Conservation (phyloP, 2,888 invertebrate species). For the Cylindroiulus punctatus region DNA sequence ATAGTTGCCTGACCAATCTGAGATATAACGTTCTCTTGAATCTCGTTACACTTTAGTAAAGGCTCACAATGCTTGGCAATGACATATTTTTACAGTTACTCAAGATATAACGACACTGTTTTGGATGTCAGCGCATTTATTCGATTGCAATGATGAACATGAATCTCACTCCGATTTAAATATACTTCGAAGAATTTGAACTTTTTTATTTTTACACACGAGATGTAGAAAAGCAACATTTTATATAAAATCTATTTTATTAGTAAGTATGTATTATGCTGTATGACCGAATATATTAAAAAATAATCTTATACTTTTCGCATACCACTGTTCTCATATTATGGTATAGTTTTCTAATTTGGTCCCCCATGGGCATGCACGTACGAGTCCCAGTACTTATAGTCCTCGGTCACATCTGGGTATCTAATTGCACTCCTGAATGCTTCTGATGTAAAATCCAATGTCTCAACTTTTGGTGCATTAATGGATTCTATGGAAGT, state of each 20-base stretch:
- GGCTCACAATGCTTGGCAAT: background rate
- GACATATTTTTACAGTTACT: background rate
- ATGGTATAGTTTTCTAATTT: no score
- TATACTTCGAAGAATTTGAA: background rate
- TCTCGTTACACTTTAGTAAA: background rate
- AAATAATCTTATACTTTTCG: background rate
- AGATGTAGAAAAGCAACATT: background rate
- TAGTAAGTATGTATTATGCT: conserved; percentile 4
- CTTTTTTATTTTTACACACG: background rate
- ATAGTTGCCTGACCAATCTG: background rate
- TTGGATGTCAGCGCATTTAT: background rate
- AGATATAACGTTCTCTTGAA: background rate
- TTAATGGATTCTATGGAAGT: background rate
- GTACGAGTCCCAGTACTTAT: background rate
- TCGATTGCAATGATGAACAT: background rate
- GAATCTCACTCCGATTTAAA: background rate
- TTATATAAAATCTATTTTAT: conserved; percentile 8
- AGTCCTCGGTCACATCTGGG: background rate
- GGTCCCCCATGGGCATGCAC: background rate
- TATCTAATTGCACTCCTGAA: conserved; percentile 9
- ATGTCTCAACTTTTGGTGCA: background rate
- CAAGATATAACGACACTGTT: background rate
- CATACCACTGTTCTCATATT: background rate
- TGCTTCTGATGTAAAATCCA: background rate
- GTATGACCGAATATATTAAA: conserved; percentile 12